Base-by-base conservation (phyloP, 2,797 vertebrate genomes). In the Neosilurus hyrtlii region DNA sequence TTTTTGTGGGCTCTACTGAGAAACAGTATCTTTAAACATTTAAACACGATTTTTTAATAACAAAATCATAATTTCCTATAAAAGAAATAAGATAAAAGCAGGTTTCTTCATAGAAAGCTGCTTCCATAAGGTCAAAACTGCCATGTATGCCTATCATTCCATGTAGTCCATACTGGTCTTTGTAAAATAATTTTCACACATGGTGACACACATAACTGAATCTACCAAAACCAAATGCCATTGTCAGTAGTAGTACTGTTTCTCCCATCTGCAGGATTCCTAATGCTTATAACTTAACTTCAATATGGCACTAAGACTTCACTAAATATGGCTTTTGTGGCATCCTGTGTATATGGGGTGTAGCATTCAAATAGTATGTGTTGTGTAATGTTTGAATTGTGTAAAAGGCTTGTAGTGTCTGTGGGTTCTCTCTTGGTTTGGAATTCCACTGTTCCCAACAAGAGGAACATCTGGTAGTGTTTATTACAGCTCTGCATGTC, bases 381-480 rank as follows among this genome's bases (percentile, higher is more conserved):
- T 78, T 85, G 49, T 82, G 59, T 82, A 82, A 79, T 65, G n/a
- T 52, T 73, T 22, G 0, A 43, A 3, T 51, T 43, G 49, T 83
- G 59, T 56, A 54, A 11, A 22, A 30, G 73, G 30, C 37, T 62
- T 82, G 68, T 54, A 49, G 52, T 26, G 76, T 59, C 77, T 71
- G 71, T 66, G 86, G 56, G 73, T 82, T 88, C 67, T 74, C 72
- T 84, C 78, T 80, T 72, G 80, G 77, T 68, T 66, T 81, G 82
- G 79, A 65, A 63, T 82, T 89, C 89, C 86, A 77, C 49, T 80
- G 85, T 90, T 89, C 90, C 87, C 71, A 85, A 89, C 85, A 72
- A 88, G 66, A 87, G 78, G 68, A 91, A 91, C 94, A 95, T 94
- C 93, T 94, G 94, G 91, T 93, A 91, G 88, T 86, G 87, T 91